Percentiles rank a stretch among this genome's conserved stretches.
Evolutionary conservation across 2,797 vertebrate genomes (phyloP).

Genomic region (Aplochiton taeniatus): DNA sequence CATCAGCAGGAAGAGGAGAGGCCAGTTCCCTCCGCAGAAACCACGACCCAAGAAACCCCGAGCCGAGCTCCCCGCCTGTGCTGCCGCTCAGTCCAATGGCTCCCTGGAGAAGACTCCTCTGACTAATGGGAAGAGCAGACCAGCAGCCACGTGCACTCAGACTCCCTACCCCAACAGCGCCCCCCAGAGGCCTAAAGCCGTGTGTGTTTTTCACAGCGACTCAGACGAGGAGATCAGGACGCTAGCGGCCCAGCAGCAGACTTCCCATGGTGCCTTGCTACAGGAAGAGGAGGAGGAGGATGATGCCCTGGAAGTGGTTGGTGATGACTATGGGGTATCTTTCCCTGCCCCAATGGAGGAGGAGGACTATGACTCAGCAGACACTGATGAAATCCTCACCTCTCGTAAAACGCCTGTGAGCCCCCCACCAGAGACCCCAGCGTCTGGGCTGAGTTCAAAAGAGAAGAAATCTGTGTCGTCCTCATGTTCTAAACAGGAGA

Average conservation of each 20-base stretch:
- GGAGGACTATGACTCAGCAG: conserved; percentile 82
- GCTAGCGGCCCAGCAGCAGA: conserved; percentile 61
- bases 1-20: conserved; percentile 81
- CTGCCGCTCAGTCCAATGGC: not conserved
- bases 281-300: conserved; percentile 37
- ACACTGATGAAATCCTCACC: conserved; percentile 88
- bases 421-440: not conserved
- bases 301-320: conserved; percentile 83
- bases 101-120: not conserved
- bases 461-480: too few species aligned
- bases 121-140: conserved; percentile 8
- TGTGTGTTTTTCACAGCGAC: conserved; percentile 59
- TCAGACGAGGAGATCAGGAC: conserved; percentile 82
- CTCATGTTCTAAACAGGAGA: too few species aligned
- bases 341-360: conserved; percentile 6
- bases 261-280: conserved; percentile 17
- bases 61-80: too few species aligned
- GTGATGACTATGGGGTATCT: conserved; percentile 71
- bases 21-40: conserved; percentile 74
- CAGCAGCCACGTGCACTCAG: conserved; percentile 4
- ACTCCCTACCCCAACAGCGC: conserved; percentile 6
- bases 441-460: not conserved
- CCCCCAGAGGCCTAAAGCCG: conserved; percentile 10
- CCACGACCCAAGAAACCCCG: conserved; percentile 58
- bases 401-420: conserved; percentile 61